Evolutionary conservation across 2,113 vertebrate species (phyloP), one percentile per base, ranked within the genome.

Genomic region (Dissostichus mawsoni): DNA sequence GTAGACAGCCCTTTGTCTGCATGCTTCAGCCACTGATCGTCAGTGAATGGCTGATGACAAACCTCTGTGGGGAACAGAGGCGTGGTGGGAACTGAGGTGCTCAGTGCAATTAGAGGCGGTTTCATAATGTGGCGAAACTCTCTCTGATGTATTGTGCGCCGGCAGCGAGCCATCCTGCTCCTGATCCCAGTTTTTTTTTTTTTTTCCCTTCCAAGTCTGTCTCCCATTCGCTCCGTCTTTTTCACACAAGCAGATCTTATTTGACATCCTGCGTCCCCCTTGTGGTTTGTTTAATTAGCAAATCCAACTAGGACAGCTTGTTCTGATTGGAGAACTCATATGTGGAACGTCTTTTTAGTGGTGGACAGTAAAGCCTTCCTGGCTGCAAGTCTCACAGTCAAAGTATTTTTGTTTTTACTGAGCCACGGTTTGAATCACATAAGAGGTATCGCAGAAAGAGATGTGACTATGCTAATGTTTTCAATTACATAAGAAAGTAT

Each of bases 211-310:
- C 29, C 58, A 69, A 41, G 64, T 45, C 65, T 48, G 65, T 52
- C 68, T 70, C 67, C 14, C 81, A 80, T 33, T 73, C 68, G 68
- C 66, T 65, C 69, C 80, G 61, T 78, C 78, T 23, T 80, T 83
- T 72, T 72, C 80, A 80, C 78, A 44, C 48, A 58, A 56, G 67
- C 45, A 8, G 78, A 76, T 61, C 8, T 11, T 45, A 58, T 41
- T 71, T 59, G 82, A 85, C 83, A 69, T 90, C 55, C 56, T 53
- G 13, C 5, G 20, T 81, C 44, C 92, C 80, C 74, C 52, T 41
- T 76, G 90, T 48, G 90, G 85, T 78, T 89, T 82, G 79, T 89
- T 90, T 91, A 92, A 93, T 93, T 93, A 93, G 90, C 78, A 71
- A 53, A 88, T 88, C 76, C 79, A 92, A 90, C 78, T 92, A 87